phyloP scores from a whole-genome alignment of 2,113 vertebrate genomes.

The Malurus elegans region DNA sequence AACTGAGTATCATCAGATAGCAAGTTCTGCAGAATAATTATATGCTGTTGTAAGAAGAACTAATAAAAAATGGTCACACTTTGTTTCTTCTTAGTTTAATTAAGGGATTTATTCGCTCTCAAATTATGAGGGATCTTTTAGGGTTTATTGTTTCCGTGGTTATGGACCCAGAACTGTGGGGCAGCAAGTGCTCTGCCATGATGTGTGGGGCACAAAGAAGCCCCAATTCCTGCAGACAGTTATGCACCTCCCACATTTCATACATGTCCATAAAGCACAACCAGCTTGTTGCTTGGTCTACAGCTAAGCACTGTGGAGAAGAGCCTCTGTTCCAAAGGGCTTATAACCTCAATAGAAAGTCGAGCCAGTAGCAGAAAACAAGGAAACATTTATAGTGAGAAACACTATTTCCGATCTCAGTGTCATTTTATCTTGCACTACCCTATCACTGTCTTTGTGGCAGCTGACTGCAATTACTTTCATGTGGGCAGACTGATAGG shows the following conservation, averaged over 20 bases:
- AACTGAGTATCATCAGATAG: neutral
- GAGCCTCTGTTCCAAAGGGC: neutral
- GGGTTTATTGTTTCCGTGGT: neutral
- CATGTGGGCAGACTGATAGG: neutral
- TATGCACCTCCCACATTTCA: neutral
- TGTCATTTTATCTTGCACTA: neutral
- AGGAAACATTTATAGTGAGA: neutral
- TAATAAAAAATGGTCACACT: neutral
- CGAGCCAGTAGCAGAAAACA: neutral
- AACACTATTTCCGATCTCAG: neutral
- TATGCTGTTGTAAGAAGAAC: neutral
- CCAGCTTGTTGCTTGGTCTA: fast-evolving
- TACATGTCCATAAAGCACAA: neutral
- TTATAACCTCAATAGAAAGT: neutral
- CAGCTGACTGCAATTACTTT: neutral
- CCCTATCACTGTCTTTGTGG: neutral
- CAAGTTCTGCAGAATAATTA: neutral
- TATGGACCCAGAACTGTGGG: neutral
- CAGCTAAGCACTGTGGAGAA: neutral
- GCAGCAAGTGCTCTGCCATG: neutral
- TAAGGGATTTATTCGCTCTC: neutral
- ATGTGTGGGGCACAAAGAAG: neutral
- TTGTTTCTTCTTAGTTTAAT: neutral
- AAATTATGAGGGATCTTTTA: neutral
- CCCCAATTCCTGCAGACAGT: neutral